These are phyloP conservation scores for Budorcas taxicolor DNA, from an alignment of 2,113 vertebrate genomes.

Conservation along the genomic window DNA sequence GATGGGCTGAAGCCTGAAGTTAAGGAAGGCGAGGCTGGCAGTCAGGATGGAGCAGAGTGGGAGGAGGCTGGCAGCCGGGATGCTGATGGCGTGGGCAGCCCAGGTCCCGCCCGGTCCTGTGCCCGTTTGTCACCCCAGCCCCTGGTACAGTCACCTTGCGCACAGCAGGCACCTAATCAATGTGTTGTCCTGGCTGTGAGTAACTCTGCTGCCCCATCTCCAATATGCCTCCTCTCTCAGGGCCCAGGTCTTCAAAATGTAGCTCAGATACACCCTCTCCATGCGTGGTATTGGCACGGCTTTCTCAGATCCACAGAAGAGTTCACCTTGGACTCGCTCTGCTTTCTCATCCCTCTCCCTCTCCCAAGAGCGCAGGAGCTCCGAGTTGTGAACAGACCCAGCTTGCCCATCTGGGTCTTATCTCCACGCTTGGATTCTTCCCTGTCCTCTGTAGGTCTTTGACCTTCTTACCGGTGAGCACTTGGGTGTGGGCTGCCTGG, in stretches of 20 bases:
- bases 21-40: neutral
- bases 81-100: neutral
- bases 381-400: neutral
- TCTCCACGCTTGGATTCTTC: neutral
- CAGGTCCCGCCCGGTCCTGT: neutral
- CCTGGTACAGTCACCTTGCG: neutral
- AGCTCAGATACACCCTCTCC: neutral
- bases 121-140: neutral
- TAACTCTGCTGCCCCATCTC: neutral
- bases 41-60: accelerated
- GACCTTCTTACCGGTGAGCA: too few relatives aligned
- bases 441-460: neutral
- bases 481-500: neutral
- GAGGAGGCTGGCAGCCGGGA: neutral
- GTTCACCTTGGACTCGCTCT: neutral
- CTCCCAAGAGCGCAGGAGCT: neutral
- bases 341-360: neutral
- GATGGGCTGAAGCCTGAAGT: neutral
- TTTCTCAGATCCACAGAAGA: neutral
- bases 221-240: neutral
- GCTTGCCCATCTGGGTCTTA: neutral
- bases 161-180: neutral
- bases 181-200: neutral
- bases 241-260: neutral
- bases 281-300: accelerated